Evolutionary conservation across 2,113 vertebrate species (phyloP).

Genomic region (Machaerirhynchus nigripectus): DNA sequence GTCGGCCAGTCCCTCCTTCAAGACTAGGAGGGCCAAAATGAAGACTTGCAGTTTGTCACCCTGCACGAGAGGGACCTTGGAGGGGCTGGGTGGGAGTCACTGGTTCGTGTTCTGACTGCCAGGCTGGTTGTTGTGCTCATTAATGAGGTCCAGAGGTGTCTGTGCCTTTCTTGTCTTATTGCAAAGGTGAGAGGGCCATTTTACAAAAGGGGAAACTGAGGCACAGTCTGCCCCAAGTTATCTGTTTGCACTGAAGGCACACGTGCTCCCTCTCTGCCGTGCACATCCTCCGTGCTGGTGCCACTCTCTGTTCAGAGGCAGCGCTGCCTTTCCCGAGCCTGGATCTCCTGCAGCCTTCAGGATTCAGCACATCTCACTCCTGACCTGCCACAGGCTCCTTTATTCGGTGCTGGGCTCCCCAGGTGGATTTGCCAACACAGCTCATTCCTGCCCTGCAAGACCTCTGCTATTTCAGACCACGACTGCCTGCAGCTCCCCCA

Average conservation of each 20-base stretch:
- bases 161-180: neutral
- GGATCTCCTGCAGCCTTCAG: neutral
- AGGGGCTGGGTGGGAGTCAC: neutral
- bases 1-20: neutral
- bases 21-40: neutral
- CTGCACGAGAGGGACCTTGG: accelerated
- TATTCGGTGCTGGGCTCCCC: neutral
- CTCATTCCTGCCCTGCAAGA: neutral
- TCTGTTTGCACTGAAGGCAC: neutral
- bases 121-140: neutral
- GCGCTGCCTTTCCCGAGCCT: neutral
- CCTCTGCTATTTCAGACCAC: neutral
- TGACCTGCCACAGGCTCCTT: neutral
- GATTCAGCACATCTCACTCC: neutral
- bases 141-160: neutral
- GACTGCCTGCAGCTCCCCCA: neutral
- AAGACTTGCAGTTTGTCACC: neutral
- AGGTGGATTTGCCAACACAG: neutral
- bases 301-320: neutral
- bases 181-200: neutral
- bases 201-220: neutral
- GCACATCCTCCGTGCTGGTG: neutral
- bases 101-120: accelerated
- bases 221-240: neutral
- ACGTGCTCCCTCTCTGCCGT: accelerated